Conservation (phyloP, 37 sponge, comb jelly and placozoan species). For the Cladorhizidae sp. region DNA sequence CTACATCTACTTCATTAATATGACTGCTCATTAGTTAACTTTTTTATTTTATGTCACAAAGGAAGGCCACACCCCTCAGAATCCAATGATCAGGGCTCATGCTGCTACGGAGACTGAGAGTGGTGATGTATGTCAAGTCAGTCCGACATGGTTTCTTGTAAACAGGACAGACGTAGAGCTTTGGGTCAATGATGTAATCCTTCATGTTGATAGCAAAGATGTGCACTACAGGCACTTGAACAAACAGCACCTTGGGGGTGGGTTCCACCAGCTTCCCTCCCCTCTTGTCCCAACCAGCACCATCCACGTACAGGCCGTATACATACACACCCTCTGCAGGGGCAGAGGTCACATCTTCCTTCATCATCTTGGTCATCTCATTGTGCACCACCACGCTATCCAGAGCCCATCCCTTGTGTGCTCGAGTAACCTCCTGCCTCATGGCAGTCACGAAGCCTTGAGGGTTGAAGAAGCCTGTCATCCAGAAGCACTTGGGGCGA, state of each 20-base stretch:
- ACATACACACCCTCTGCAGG: conserved; percentile 98
- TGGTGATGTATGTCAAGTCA: conserved; percentile 94
- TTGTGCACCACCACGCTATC: conserved; percentile 96
- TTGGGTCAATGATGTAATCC: conserved; percentile 61
- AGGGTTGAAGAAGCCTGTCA: conserved; percentile 99
- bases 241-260: conserved; percentile 93
- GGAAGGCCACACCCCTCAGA: conserved; percentile 91
- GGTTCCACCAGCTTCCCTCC: conserved; percentile 80
- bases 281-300: conserved; percentile 96
- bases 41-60: conserved; percentile 94
- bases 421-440: conserved; percentile 97
- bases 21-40: too few relatives aligned
- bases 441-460: conserved; percentile 99
- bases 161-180: conserved; percentile 95
- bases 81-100: conserved; percentile 94
- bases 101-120: conserved; percentile 76
- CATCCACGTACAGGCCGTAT: conserved; percentile 95
- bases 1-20: too few relatives aligned
- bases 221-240: conserved; percentile 86
- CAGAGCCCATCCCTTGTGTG: conserved; percentile 99
- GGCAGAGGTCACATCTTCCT: conserved; percentile 87
- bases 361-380: conserved; percentile 86
- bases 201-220: conserved; percentile 89
- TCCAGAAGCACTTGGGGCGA: conserved; percentile 95
- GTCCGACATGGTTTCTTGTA: conserved; percentile 98